These are phyloP conservation scores for Bathynomus jamesi DNA, from an alignment of 1,140 invertebrate genomes.

Conservation along the genomic window DNA sequence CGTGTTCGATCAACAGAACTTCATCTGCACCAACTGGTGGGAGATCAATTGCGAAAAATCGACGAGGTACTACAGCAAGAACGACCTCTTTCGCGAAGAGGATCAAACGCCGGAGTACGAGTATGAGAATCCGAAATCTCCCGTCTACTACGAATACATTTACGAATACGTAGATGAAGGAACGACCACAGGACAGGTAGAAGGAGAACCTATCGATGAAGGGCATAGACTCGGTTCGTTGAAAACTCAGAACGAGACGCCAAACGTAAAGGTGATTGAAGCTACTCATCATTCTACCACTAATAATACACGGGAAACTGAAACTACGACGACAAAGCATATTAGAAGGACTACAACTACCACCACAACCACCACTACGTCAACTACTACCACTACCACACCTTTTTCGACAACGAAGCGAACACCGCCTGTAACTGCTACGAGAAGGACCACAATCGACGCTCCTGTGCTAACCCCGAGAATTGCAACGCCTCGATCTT, in stretches of 20 bases:
- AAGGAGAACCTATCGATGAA: too few species aligned
- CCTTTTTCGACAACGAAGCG: too few species aligned
- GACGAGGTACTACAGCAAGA: constrained; percentile 69
- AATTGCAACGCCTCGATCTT: too few species aligned
- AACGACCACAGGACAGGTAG: neutral
- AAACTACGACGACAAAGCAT: neutral
- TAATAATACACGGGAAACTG: constrained; percentile 4
- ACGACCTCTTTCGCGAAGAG: constrained; percentile 29
- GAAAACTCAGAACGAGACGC: neutral
- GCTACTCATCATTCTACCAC: neutral
- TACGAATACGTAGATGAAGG: constrained; percentile 27
- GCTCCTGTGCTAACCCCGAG: too few species aligned
- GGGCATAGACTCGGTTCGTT: neutral
- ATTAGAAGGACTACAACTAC: constrained; percentile 5
- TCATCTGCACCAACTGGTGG: constrained; percentile 83
- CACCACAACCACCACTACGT: constrained; percentile 21
- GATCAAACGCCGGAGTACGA: constrained; percentile 15
- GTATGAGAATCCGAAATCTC: constrained; percentile 14
- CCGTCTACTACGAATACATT: constrained; percentile 23
- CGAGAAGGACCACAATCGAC: too few species aligned
- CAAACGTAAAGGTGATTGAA: neutral
- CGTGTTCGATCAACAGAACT: constrained; percentile 82
- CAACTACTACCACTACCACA: too few species aligned
- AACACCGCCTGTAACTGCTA: too few species aligned
- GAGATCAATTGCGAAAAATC: constrained; percentile 75